These are phyloP conservation scores for Delichon dasypus DNA, from an alignment of 2,797 vertebrate species.

Conservation along the genomic window DNA sequence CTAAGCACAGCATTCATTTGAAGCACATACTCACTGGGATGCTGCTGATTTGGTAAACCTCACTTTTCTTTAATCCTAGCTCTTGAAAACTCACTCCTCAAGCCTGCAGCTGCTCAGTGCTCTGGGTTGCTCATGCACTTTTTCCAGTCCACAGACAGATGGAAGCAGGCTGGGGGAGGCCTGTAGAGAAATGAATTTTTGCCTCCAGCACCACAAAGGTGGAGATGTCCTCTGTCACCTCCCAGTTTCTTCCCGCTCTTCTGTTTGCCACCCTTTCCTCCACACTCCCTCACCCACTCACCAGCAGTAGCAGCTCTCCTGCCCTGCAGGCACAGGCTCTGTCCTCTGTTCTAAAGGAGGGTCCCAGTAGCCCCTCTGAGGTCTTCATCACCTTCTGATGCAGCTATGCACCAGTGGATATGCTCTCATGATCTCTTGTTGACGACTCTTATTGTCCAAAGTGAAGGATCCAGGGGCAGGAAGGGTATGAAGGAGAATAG, in stretches of 20 bases:
- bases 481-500: neutral
- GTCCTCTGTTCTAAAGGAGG: neutral
- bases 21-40: neutral
- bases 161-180: neutral
- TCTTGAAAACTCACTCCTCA: neutral
- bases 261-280: neutral
- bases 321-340: neutral
- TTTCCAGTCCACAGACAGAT: neutral
- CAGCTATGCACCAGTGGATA: neutral
- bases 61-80: neutral
- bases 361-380: neutral
- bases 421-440: neutral
- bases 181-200: rapidly evolving
- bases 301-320: neutral
- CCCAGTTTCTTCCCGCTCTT: neutral
- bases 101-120: neutral
- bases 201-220: neutral
- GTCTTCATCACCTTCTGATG: neutral
- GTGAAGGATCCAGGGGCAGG: neutral
- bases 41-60: neutral
- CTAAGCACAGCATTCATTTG: neutral
- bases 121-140: neutral
- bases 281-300: neutral
- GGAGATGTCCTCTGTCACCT: neutral
- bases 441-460: neutral